phyloP scores from a whole-genome alignment of 2,888 invertebrate species.

The Melinaea marsaeus region DNA sequence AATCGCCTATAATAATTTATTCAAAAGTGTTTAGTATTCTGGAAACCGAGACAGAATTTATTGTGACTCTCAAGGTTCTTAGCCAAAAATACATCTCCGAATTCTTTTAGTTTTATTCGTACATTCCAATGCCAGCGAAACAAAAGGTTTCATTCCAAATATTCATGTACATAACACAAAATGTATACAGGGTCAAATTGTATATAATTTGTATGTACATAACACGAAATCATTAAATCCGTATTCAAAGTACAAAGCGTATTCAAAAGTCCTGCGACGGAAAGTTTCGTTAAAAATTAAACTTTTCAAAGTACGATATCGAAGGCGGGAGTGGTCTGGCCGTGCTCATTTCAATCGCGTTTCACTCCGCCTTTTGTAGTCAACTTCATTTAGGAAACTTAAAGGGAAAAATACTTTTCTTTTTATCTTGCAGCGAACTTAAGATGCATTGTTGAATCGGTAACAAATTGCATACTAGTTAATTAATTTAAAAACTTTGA shows the following conservation, averaged over 20 bases:
- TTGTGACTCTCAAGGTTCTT: too few species aligned
- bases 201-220: conserved; percentile 37
- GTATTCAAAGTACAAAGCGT: conserved; percentile 52
- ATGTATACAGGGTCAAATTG: conserved; percentile 14
- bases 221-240: conserved; percentile 40
- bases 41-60: too few species aligned
- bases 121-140: too few species aligned
- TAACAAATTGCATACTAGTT: conserved; percentile 73
- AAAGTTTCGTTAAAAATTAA: conserved; percentile 70
- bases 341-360: conserved; percentile 73
- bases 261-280: conserved; percentile 57
- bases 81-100: too few species aligned
- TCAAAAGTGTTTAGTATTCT: too few species aligned
- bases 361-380: conserved; percentile 72
- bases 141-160: too few species aligned
- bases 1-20: too few species aligned
- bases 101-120: too few species aligned
- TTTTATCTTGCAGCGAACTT: conserved; percentile 64
- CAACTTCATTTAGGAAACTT: conserved; percentile 75
- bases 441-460: conserved; percentile 76
- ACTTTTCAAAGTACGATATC: conserved; percentile 69
- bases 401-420: conserved; percentile 65
- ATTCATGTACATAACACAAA: too few species aligned
- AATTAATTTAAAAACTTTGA: conserved; percentile 63
- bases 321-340: conserved; percentile 60